Percentiles rank a stretch among this genome's conserved stretches.
phyloP scores from a whole-genome alignment of 2,797 vertebrate species.

The Petrocephalus schoutedeni region DNA sequence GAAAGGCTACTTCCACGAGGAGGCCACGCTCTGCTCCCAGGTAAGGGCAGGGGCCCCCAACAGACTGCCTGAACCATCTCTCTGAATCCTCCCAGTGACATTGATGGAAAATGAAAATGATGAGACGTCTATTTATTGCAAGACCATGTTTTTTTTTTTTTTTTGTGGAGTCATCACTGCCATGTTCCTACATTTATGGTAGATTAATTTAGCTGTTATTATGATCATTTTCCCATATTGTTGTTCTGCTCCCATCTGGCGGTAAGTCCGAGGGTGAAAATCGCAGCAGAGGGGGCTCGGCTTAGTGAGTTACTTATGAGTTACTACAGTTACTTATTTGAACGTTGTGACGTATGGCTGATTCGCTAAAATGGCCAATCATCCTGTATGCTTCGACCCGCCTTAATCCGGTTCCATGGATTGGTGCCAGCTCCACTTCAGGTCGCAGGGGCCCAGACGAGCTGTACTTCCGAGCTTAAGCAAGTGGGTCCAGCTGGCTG shows the following conservation, averaged over 20 bases:
- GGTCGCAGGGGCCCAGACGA: background rate
- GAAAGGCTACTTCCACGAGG: conserved; percentile 93
- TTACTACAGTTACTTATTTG: background rate
- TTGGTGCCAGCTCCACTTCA: background rate
- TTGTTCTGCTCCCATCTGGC: background rate
- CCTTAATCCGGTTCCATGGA: background rate
- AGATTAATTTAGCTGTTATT: background rate
- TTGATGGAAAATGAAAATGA: background rate
- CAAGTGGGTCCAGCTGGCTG: background rate
- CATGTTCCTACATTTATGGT: background rate
- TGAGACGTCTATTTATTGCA: background rate
- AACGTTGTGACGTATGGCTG: background rate
- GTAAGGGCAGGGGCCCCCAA: conserved; percentile 46
- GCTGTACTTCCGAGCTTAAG: background rate
- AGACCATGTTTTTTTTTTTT: background rate
- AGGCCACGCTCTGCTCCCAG: conserved; percentile 94
- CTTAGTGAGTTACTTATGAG: background rate
- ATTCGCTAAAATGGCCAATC: background rate
- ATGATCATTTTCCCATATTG: background rate
- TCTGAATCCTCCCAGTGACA: background rate
- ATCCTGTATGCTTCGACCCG: background rate
- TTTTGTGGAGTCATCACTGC: background rate
- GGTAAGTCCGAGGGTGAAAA: background rate
- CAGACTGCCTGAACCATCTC: background rate
- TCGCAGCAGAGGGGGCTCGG: background rate